These are phyloP conservation scores for Dryococelus australis DNA, from an alignment of 2,888 invertebrate genomes.

Conservation along the genomic window DNA sequence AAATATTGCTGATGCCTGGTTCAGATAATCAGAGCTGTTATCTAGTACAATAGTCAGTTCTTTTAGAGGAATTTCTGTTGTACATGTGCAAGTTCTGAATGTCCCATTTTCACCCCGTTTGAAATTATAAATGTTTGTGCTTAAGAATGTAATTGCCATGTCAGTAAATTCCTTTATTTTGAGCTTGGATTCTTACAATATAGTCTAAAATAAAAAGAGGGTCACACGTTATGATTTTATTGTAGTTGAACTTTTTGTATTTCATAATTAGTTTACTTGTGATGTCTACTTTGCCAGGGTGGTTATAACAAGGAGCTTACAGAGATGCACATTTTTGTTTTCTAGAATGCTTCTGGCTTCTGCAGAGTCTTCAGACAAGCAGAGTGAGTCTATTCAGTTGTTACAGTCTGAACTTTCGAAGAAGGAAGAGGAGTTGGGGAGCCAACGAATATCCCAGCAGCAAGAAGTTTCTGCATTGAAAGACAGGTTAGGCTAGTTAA, in stretches of 20 bases:
- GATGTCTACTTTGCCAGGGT: not conserved
- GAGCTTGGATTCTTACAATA: too few species aligned
- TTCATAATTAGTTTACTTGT: not conserved
- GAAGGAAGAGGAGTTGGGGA: conserved; percentile 57
- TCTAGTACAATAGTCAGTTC: too few species aligned
- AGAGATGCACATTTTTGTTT: not conserved
- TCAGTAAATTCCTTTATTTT: too few species aligned
- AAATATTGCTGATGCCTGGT: too few species aligned
- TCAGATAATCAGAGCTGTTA: too few species aligned
- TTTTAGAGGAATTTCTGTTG: too few species aligned
- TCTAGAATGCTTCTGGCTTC: conserved; percentile 58
- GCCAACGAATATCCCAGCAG: conserved; percentile 59
- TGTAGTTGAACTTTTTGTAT: not conserved
- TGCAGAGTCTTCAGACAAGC: conserved; percentile 58
- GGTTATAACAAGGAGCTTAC: not conserved
- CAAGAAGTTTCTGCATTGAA: conserved; percentile 55
- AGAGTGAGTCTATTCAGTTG: conserved; percentile 57
- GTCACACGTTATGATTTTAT: too few species aligned
- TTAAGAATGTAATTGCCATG: too few species aligned
- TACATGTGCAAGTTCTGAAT: too few species aligned
- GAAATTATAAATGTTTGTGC: too few species aligned
- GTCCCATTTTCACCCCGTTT: too few species aligned
- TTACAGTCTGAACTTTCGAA: conserved; percentile 58
- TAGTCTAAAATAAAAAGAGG: too few species aligned
- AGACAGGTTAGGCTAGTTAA: conserved; percentile 21